A percentile compares a stretch with the other conserved stretches of the same genome.
Evolutionary conservation across 2,797 vertebrate species (phyloP).

Genomic region (Aeoliscus strigatus): DNA sequence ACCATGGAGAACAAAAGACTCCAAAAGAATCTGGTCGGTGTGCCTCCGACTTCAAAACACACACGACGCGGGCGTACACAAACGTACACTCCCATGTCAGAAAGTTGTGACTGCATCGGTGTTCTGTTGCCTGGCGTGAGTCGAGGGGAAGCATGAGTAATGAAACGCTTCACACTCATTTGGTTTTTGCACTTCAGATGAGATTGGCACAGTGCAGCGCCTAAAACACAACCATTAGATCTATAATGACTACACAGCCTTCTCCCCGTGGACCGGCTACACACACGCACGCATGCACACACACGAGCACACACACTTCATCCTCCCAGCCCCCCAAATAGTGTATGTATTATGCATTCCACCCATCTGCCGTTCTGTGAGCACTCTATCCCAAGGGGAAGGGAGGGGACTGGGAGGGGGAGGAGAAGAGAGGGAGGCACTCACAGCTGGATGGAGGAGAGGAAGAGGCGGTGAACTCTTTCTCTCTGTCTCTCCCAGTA

Average conservation of each 20-base stretch:
- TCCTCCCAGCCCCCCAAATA: conserved; percentile 51
- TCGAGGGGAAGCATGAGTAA: conserved; percentile 53
- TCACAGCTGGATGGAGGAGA: conserved; percentile 61
- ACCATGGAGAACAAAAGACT: conserved; percentile 43
- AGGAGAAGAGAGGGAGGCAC: conserved; percentile 58
- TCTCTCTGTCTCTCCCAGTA: conserved; percentile 25
- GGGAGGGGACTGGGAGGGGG: conserved; percentile 26
- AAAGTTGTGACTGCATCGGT: conserved; percentile 63
- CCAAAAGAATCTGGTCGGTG: no score
- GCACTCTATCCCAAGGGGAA: conserved; percentile 71
- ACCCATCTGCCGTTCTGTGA: conserved; percentile 84
- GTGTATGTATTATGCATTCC: conserved; percentile 92
- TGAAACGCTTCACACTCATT: conserved; percentile 73
- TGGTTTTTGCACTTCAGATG: conserved; percentile 75
- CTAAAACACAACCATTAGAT: conserved; percentile 83
- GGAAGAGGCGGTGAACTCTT: conserved; percentile 14
- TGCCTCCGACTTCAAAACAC: conserved; percentile 30
- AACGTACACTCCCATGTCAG: conserved; percentile 5
- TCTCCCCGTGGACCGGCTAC: conserved; percentile 51
- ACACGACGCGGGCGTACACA: background rate
- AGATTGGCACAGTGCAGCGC: conserved; percentile 71
- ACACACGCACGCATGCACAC: conserved; percentile 26
- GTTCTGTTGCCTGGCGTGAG: conserved; percentile 53
- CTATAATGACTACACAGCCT: conserved; percentile 83
- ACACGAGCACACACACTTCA: conserved; percentile 21